Base-by-base conservation (phyloP, 2,113 vertebrate species). In the Talpa occidentalis region DNA sequence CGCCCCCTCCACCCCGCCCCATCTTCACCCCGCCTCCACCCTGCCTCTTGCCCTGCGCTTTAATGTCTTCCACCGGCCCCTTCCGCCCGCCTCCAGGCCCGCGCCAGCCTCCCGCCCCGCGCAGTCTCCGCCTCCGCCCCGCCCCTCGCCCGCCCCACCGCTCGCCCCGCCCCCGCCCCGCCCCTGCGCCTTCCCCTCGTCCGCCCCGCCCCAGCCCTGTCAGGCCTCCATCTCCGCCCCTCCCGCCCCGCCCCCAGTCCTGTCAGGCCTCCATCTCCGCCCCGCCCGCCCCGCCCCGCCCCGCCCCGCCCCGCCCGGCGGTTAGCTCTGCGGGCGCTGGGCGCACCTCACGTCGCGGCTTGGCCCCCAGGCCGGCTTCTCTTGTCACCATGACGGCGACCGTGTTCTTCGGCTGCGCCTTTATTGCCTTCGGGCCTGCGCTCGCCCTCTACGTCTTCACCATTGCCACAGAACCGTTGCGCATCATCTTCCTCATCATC, bases 341-440 rank as follows among this genome's bases (percentile, higher is more conserved):
- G 10, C 21, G 66, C 30, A 15, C 26, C 16, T 15, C 0, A 2
- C 10, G 77, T 89, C 40, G 8, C 1, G 0, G 22, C 17, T 0
- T 0, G 56, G 69, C 6, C 44, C 30, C 5, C 0, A 0, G 17
- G 47, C 66, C 3, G 22, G 26, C 59, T 86, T 72, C 22, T 3
- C 79, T 49, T 22, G 93, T 95, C 79, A 93, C 94, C 96, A 99
- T 99, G 98, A 98, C 98, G 66, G 98, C 98, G 24, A 95, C 98
- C 14, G 98, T 99, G 96, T 99, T 99, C 90, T 98, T 99, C 95
- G 99, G 98, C 90, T 99, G 98, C 94, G 98, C 98, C 60, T 99
- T 98, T 93, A 98, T 99, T 88, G 98, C 99, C 35, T 99, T 99
- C 95, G 98, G 99, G 93, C 98, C 99, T 1, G 99, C 98, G 40